phyloP scores from a whole-genome alignment of 2,797 vertebrate species.

The Psittacula echo region DNA sequence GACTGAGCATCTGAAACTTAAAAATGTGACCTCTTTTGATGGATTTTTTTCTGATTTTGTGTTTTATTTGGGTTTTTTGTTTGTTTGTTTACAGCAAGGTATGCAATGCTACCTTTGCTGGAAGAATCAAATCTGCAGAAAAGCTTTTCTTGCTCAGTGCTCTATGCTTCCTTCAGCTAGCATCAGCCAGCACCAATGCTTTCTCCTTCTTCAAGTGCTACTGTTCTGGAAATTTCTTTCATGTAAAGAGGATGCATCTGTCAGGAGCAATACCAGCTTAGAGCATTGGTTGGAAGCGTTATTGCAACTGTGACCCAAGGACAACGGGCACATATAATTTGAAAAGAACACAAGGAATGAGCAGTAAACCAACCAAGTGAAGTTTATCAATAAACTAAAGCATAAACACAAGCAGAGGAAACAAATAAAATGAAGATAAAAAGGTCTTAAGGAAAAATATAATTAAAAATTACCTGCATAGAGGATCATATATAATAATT shows the following conservation, averaged over 20 bases:
- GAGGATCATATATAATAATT: neutral
- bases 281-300: neutral
- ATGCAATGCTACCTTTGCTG: neutral
- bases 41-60: neutral
- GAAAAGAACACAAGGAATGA: neutral
- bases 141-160: neutral
- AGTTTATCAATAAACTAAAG: neutral
- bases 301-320: neutral
- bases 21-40: neutral
- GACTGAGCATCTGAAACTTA: neutral
- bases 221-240: neutral
- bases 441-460: neutral
- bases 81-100: neutral
- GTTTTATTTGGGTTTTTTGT: neutral
- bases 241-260: neutral
- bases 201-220: neutral
- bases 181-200: neutral
- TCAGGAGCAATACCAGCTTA: neutral
- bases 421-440: neutral
- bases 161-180: neutral
- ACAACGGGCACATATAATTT: neutral
- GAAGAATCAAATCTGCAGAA: neutral
- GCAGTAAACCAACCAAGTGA: neutral
- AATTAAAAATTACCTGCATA: neutral
- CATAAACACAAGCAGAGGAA: neutral